Evolutionary conservation across 2,888 invertebrate species (phyloP), one percentile per base, ranked within the genome.

Genomic region (Orgyia antiqua): DNA sequence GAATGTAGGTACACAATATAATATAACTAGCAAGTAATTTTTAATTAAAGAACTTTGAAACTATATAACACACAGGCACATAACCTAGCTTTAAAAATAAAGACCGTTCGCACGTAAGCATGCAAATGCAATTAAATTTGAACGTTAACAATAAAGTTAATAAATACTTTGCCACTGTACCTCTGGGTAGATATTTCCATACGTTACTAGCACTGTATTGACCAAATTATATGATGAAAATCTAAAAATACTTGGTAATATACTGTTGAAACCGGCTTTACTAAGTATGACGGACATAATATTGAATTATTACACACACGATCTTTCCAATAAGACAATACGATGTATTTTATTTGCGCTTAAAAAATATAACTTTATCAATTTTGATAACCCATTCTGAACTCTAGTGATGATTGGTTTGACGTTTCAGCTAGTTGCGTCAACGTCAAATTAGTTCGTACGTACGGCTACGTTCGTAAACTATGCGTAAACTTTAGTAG

Each of bases 331-430:
- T 51, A 48, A 47, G 37, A 50, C 31, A 48, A 35, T 44, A 20
- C 17, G 48, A 56, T 58, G 42, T 53, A 53, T 54, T 59, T 64
- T 66, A 45, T 58, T 67, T 52, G 42, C 44, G 52, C 38, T 58
- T 61, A 64, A 53, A 13, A 13, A 48, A 42, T 39, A 33, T 35
- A 46, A 58, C 48, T 60, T 70, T 74, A 80, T 75, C 75, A 58
- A 31, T 39, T 40, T 32, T 64, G 84, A 83, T 84, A 84, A 84
- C 84, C 83, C 65, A 83, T 56, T 71, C 41, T 82, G 83, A 84
- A 79, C 84, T 75, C 45, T 78, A 72, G 42, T 29, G 51, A 53
- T 58, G 34, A 25, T 27, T 33, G 39, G 35, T 12, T 47, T 53
- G 53, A 58, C 51, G 49, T 60, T 54, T 46, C 37, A 39, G 45